Evolutionary conservation across 2,888 invertebrate genomes (phyloP).

Genomic region (Monoplex corrugatus): DNA sequence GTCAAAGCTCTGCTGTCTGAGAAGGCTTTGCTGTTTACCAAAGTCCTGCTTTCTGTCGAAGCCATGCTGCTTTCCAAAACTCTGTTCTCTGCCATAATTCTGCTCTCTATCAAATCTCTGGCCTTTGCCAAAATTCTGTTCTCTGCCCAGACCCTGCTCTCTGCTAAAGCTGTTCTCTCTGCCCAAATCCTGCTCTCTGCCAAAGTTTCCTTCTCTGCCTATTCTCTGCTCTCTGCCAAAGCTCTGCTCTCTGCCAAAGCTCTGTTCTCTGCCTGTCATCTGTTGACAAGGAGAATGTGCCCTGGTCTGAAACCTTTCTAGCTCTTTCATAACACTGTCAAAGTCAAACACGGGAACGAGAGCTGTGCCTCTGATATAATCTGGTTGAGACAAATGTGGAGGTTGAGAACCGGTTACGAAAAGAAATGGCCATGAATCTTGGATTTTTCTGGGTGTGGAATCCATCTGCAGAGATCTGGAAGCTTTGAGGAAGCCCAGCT

Average conservation of each 20-base stretch:
- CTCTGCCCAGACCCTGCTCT: constrained; percentile 63
- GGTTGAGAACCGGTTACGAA: background rate
- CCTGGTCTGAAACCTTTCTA: background rate
- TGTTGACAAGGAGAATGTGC: no score
- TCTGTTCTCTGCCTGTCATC: constrained; percentile 38
- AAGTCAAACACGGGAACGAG: background rate
- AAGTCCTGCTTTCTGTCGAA: background rate
- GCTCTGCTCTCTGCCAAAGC: constrained; percentile 4
- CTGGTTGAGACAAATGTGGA: background rate
- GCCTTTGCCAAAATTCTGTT: constrained; percentile 26
- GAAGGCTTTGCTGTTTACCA: background rate
- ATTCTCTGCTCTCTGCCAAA: constrained; percentile 43
- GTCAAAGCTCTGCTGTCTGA: background rate
- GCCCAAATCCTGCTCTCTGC: background rate
- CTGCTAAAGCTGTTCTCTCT: constrained; percentile 62
- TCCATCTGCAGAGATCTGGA: background rate
- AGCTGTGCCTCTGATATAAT: background rate
- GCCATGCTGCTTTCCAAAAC: background rate
- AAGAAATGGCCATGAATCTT: background rate
- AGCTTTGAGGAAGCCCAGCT: background rate
- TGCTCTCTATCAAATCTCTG: background rate
- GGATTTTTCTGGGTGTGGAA: background rate
- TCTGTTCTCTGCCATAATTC: background rate
- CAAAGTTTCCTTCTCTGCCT: constrained; percentile 37
- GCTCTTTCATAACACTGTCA: background rate